Conservation (phyloP, 2,888 invertebrate genomes). For the Metalampra italica region DNA sequence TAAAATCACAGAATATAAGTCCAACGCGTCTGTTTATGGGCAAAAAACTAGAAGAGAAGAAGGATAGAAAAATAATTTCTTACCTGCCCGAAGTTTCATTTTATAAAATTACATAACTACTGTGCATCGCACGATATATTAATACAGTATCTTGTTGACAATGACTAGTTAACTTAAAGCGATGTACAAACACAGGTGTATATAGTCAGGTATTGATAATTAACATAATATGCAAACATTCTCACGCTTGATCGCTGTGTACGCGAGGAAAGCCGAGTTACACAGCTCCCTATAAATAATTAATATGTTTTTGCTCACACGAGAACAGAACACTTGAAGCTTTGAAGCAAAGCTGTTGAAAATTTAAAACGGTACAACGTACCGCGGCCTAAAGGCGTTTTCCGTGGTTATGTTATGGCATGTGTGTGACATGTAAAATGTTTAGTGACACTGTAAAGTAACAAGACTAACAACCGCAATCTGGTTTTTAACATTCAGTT, state of each 20-base stretch:
- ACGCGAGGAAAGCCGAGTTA: conserved; percentile 1
- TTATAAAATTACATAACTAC: too few relatives aligned
- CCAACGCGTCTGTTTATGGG: too few relatives aligned
- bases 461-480: neutral
- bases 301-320: conserved; percentile 64
- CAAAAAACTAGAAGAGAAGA: too few relatives aligned
- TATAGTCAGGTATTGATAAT: conserved; percentile 1
- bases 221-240: conserved; percentile 7
- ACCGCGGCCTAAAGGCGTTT: conserved; percentile 31
- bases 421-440: conserved; percentile 23
- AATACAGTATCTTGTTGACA: neutral
- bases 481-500: too few relatives aligned
- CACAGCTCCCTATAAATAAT: conserved; percentile 46
- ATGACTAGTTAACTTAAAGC: neutral
- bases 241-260: neutral
- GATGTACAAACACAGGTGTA: neutral
- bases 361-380: conserved; percentile 49
- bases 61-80: too few relatives aligned
- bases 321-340: conserved; percentile 37
- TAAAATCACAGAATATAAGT: too few relatives aligned
- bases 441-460: conserved; percentile 8
- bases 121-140: neutral
- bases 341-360: conserved; percentile 44
- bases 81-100: too few relatives aligned
- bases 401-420: conserved; percentile 38